A percentile compares a stretch with the other conserved stretches of the same genome.
phyloP scores from a whole-genome alignment of 2,797 vertebrate genomes.

The Argentina silus region DNA sequence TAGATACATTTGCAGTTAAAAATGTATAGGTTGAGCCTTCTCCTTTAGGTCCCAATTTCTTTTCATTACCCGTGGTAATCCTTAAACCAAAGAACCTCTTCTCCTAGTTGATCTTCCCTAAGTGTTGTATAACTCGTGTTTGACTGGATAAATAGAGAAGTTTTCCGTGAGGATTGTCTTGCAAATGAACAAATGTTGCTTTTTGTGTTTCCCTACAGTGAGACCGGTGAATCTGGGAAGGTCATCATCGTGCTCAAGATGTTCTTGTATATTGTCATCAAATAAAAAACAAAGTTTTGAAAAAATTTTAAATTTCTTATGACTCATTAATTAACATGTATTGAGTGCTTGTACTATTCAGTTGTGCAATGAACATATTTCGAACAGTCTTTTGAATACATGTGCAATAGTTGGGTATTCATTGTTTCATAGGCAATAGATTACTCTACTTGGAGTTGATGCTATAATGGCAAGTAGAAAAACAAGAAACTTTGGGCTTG shows the following conservation, averaged over 20 bases:
- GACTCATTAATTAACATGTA: not conserved
- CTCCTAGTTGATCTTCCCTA: not conserved
- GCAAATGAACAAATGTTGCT: constrained; percentile 24
- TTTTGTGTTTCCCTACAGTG: constrained; percentile 67
- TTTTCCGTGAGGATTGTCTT: not conserved
- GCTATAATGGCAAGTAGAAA: not conserved
- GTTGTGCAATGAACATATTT: not conserved
- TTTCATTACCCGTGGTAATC: not conserved
- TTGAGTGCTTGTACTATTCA: not conserved
- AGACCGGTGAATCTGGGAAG: constrained; percentile 65
- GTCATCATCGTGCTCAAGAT: constrained; percentile 75
- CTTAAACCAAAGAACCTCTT: not conserved
- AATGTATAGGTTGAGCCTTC: not conserved
- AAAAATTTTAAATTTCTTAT: constrained; percentile 19
- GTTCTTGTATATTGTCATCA: constrained; percentile 81
- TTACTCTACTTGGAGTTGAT: not conserved
- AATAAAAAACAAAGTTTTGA: constrained; percentile 73
- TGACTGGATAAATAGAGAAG: not conserved
- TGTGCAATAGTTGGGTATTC: not conserved
- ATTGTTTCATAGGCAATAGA: not conserved
- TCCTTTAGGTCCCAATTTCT: not conserved
- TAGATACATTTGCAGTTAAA: not conserved
- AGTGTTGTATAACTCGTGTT: not conserved
- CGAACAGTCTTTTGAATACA: too few relatives aligned
- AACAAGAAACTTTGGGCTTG: not conserved